These are phyloP conservation scores for Didymodactylos carnosus DNA, from an alignment of 2,888 invertebrate species.

Conservation along the genomic window DNA sequence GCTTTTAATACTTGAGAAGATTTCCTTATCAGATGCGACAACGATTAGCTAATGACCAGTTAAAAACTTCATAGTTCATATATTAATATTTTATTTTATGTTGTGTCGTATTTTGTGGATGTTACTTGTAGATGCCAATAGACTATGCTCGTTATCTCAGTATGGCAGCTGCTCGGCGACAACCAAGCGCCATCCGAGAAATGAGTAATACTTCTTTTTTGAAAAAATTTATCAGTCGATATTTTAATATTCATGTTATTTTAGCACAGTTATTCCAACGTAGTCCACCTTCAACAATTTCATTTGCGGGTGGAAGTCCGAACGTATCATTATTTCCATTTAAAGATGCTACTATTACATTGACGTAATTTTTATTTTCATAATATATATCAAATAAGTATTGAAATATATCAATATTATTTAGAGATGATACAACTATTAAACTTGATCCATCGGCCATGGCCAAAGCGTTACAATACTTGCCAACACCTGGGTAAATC, in stretches of 20 bases:
- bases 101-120: too few relatives aligned
- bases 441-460: constrained; percentile 29
- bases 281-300: not conserved
- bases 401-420: not conserved
- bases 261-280: not conserved
- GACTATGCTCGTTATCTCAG: not conserved
- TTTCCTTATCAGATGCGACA: too few relatives aligned
- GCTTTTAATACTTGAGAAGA: too few relatives aligned
- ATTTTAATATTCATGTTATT: not conserved
- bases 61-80: too few relatives aligned
- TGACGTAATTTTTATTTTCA: not conserved
- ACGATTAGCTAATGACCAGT: too few relatives aligned
- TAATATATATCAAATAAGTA: not conserved
- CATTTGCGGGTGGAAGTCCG: not conserved
- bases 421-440: constrained; percentile 23
- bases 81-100: too few relatives aligned
- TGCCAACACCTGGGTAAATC: constrained; percentile 49
- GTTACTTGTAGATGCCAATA: not conserved
- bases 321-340: not conserved
- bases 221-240: not conserved
- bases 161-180: not conserved
- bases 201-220: not conserved
- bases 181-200: not conserved
- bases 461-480: constrained; percentile 51
- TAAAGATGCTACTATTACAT: not conserved